phyloP scores from a whole-genome alignment of 2,113 vertebrate species.

The Catagonus wagneri region DNA sequence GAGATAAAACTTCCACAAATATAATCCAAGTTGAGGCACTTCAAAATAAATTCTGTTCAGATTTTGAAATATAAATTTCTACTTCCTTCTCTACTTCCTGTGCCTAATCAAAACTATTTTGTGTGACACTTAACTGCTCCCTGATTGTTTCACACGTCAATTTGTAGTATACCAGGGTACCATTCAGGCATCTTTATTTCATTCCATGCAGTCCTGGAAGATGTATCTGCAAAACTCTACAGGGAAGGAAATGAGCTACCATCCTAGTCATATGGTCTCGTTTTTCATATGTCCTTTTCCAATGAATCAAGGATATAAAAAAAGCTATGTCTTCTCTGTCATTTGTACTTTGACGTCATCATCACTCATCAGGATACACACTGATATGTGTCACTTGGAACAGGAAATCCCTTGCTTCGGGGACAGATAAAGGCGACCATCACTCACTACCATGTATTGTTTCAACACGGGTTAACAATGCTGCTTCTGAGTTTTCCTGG shows the following conservation, averaged over 20 bases:
- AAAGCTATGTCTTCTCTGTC: background rate
- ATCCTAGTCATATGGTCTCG: background rate
- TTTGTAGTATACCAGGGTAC: background rate
- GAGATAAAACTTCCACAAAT: background rate
- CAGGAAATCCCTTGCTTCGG: constrained; percentile 58
- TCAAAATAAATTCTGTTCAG: constrained; percentile 17
- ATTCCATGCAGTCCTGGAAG: background rate
- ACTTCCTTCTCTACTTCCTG: background rate
- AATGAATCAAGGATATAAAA: background rate
- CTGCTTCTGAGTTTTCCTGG: constrained; percentile 51
- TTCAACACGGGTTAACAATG: background rate
- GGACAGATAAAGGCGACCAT: background rate
- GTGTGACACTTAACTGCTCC: background rate
- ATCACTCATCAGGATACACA: background rate
- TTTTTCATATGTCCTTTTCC: constrained; percentile 9
- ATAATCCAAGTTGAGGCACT: background rate
- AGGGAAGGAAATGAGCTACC: background rate
- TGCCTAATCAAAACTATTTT: background rate
- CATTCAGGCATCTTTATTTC: background rate
- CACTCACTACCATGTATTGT: constrained; percentile 18
- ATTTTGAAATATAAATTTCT: background rate
- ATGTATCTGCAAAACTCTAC: background rate
- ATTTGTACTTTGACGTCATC: constrained; percentile 26
- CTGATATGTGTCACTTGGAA: background rate
- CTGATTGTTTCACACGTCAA: background rate